Evolutionary conservation across 2,888 invertebrate species (phyloP).

Genomic region (Caenorhabditis auriculariae): DNA sequence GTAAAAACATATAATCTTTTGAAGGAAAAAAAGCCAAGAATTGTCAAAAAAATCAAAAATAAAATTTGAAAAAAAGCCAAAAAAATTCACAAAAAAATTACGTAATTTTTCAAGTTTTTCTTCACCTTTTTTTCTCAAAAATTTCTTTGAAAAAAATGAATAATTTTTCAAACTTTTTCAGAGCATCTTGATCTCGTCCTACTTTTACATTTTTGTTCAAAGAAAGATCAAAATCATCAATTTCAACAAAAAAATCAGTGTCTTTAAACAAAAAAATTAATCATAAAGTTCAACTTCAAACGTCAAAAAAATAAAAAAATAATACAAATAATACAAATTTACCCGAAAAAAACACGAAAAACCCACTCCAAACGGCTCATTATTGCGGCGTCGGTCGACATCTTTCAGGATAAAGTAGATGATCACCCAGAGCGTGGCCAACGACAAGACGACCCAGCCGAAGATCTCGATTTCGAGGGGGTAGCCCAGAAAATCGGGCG

Average conservation of each 20-base stretch:
- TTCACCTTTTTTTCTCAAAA: not conserved
- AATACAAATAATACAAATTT: no score
- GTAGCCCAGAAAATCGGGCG: not conserved
- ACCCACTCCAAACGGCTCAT: slow-evolving; percentile 19
- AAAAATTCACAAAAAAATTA: not conserved
- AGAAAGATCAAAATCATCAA: no score
- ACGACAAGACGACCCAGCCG: slow-evolving; percentile 11
- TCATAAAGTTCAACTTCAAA: no score
- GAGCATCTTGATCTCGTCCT: no score
- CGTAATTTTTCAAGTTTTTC: not conserved
- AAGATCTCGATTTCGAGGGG: not conserved
- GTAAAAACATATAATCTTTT: not conserved
- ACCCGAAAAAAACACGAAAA: no score
- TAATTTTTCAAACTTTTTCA: no score
- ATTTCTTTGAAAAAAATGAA: no score
- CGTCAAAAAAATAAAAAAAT: no score
- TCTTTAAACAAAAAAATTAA: no score
- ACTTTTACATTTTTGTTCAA: no score
- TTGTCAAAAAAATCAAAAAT: not conserved
- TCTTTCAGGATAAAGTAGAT: slow-evolving; percentile 18
- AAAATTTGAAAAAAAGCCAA: not conserved
- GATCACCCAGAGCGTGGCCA: slow-evolving; percentile 12
- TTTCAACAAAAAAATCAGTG: no score
- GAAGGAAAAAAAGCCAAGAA: not conserved
- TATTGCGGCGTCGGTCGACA: slow-evolving; percentile 15